Evolutionary conservation across 2,888 invertebrate genomes (phyloP), one percentile per base, ranked within the genome.

Genomic region (Idaea biselata): DNA sequence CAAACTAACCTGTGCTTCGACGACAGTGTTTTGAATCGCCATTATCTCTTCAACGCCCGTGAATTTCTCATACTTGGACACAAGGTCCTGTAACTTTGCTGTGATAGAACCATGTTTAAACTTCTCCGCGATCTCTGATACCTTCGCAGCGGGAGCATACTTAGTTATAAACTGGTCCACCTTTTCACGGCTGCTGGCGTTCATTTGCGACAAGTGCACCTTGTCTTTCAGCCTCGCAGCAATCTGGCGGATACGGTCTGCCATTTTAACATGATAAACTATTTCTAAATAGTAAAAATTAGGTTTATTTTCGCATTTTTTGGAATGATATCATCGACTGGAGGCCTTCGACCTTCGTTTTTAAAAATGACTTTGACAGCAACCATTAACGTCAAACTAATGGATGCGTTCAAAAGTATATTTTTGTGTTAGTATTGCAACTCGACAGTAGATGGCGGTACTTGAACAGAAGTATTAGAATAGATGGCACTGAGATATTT

Each of bases 41-140:
- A 95, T 94, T 5, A 97, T 96, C 84, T 97, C 96, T 69, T 95
- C 95, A 60, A 97, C 93, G 1, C 97, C 97, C 6, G 97, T 95
- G 61, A 96, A 92, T 76, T 95, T 94, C 77, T 96, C 96, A 85
- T 96, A 96, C 85, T 93, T 93, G 32, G 82, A 81, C 58, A 95
- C 93, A 60, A 94, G 69, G 59, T 93, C 92, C 58, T 84, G 87
- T 7, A 94, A 84, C 72, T 79, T 86, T 17, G 75, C 78, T 0
- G 84, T 73, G 1, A 92, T 69, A 7, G 81, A 76, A 44, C 87
- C 86, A 17, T 85, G 80, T 73, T 85, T 90, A 7, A 92, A 83
- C 65, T 79, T 89, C 60, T 91, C 89, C 1, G 91, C 90, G 2
- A 91, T 76, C 62, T 90, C 89, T 0, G 77, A 72, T 6, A 91